Evolutionary conservation across 2,797 vertebrate species (phyloP).

Genomic region (Ptychobarbus kaznakovi): DNA sequence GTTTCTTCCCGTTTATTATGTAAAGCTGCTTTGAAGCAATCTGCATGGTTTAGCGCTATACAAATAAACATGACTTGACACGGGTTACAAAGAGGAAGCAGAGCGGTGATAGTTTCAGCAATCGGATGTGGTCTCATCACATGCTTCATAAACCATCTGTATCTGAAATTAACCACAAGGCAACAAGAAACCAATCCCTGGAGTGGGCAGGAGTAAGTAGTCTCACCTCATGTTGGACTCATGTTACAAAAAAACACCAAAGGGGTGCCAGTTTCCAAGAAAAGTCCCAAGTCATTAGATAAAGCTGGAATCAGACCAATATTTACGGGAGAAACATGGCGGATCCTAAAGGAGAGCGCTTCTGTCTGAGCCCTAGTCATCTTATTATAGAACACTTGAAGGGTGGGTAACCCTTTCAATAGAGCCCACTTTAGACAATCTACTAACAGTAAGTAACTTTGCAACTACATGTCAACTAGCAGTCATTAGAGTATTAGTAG

Average conservation of each 20-base stretch:
- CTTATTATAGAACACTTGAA: background rate
- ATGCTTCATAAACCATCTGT: conserved; percentile 61
- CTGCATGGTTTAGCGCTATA: background rate
- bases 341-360: background rate
- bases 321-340: background rate
- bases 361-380: background rate
- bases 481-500: too few species aligned
- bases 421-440: too few species aligned
- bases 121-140: conserved; percentile 63
- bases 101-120: conserved; percentile 64
- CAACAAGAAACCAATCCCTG: conserved; percentile 55
- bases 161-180: conserved; percentile 64
- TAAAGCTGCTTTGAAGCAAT: background rate
- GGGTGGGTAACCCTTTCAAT: too few species aligned
- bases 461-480: too few species aligned
- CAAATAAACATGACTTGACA: conserved; percentile 24
- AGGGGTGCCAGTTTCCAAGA: background rate
- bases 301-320: background rate
- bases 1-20: background rate
- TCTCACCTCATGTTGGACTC: conserved; percentile 48
- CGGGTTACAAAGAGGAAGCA: conserved; percentile 62
- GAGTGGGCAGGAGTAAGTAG: conserved; percentile 24
- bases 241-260: background rate
- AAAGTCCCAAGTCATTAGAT: background rate
- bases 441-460: too few species aligned